Evolutionary conservation across 2,888 invertebrate species (phyloP).

Genomic region (Timandra comae): DNA sequence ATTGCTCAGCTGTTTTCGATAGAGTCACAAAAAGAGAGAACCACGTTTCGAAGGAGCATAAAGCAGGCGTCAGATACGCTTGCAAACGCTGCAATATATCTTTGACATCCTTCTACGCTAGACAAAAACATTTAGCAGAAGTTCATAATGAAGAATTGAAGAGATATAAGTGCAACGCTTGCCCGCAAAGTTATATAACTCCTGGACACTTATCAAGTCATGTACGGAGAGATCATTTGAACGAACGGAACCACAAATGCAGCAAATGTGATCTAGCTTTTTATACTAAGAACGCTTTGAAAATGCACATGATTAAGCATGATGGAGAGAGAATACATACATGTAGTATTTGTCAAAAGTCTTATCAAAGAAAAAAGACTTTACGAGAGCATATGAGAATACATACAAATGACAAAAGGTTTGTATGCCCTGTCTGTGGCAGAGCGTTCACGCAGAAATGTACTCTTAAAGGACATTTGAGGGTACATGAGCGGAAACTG

Average conservation of each 20-base stretch:
- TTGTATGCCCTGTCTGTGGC: constrained; percentile 62
- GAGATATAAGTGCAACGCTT: constrained; percentile 64
- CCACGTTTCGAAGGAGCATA: constrained; percentile 66
- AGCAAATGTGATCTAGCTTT: constrained; percentile 72
- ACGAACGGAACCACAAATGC: constrained; percentile 67
- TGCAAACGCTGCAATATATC: constrained; percentile 62
- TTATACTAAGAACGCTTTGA: constrained; percentile 71
- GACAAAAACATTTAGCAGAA: constrained; percentile 65
- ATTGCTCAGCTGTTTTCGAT: constrained; percentile 58
- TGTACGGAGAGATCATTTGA: constrained; percentile 60
- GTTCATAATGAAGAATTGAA: constrained; percentile 66
- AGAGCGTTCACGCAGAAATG: constrained; percentile 69
- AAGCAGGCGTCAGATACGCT: constrained; percentile 57
- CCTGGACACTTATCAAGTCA: constrained; percentile 66
- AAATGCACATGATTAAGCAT: constrained; percentile 76
- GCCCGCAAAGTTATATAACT: constrained; percentile 66
- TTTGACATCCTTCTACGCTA: constrained; percentile 57
- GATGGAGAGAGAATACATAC: constrained; percentile 70
- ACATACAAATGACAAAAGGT: constrained; percentile 64
- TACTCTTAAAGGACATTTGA: constrained; percentile 63
- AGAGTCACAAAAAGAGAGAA: constrained; percentile 63
- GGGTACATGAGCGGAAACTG: constrained; percentile 55
- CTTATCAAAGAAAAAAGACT: constrained; percentile 65
- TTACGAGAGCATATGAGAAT: constrained; percentile 62
- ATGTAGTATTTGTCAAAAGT: constrained; percentile 70